phyloP scores from a whole-genome alignment of 2,888 invertebrate species.

The Neoascia interrupta region DNA sequence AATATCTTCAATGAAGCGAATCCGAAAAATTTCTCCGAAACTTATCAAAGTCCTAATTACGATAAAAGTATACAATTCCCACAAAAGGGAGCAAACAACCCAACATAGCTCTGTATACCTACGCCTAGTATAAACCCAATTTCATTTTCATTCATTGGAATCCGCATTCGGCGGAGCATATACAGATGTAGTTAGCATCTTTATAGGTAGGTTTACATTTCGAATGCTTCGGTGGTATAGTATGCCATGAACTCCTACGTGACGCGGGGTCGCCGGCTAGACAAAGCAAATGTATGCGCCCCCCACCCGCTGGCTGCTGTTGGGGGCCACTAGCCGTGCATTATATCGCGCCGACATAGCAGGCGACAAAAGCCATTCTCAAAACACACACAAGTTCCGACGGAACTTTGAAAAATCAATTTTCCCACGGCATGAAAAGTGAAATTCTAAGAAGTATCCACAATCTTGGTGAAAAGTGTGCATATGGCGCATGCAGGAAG shows the following conservation, averaged over 20 bases:
- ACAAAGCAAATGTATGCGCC: constrained; percentile 19
- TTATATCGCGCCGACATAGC: no score
- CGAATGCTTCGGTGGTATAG: constrained; percentile 1
- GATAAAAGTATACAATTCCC: constrained; percentile 34
- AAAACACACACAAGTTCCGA: constrained; percentile 16
- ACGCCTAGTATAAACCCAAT: constrained; percentile 44
- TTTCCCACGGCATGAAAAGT: constrained; percentile 60
- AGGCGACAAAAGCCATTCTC: not conserved
- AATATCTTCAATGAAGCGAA: constrained; percentile 39
- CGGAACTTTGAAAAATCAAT: constrained; percentile 44
- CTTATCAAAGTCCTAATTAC: constrained; percentile 49
- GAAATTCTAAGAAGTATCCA: constrained; percentile 55
- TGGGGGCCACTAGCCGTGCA: constrained; percentile 32
- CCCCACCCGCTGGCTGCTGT: constrained; percentile 14
- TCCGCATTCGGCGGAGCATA: constrained; percentile 31
- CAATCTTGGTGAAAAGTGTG: constrained; percentile 42
- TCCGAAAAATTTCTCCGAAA: constrained; percentile 45
- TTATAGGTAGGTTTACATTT: constrained; percentile 42
- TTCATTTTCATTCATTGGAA: constrained; percentile 48
- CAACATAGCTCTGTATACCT: not conserved
- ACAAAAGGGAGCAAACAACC: constrained; percentile 45
- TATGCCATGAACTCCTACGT: constrained; percentile 33
- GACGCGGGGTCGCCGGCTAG: not conserved
- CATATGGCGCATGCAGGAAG: constrained; percentile 52
- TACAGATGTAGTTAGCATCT: constrained; percentile 45